Conservation (phyloP, 2,888 invertebrate species). For the Erpobdella octoculata region DNA sequence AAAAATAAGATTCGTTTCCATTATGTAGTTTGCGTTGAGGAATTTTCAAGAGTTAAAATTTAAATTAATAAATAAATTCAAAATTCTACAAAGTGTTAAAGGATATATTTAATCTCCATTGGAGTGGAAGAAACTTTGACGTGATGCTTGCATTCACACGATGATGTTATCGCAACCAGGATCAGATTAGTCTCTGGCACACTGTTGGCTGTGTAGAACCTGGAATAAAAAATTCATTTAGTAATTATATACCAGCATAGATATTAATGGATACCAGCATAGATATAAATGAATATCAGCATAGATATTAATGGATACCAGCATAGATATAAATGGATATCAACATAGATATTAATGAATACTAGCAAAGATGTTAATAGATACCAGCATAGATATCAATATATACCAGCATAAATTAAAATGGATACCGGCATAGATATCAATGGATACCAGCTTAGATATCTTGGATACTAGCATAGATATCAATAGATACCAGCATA, state of each 20-base stretch:
- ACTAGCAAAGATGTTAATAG: too few species aligned
- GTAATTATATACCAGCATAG: neutral
- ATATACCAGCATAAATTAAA: too few species aligned
- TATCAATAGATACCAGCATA: too few species aligned
- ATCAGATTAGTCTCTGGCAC: conserved; percentile 28
- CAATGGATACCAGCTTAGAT: too few species aligned
- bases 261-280: too few species aligned
- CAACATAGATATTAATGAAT: too few species aligned
- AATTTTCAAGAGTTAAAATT: neutral
- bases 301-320: too few species aligned
- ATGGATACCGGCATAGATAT: too few species aligned
- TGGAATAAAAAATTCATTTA: neutral
- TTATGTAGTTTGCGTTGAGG: neutral
- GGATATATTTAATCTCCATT: conserved; percentile 29
- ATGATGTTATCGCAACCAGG: neutral
- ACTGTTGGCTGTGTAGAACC: conserved; percentile 12
- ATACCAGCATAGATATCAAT: too few species aligned
- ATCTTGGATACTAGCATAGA: too few species aligned
- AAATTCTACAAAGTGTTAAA: neutral
- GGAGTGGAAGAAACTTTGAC: neutral
- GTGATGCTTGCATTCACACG: conserved; percentile 19
- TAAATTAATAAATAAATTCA: neutral
- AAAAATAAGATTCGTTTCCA: neutral
- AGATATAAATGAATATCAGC: too few species aligned
- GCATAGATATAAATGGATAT: too few species aligned